Evolutionary conservation across 2,113 vertebrate species (phyloP), one percentile per base, ranked within the genome.

Genomic region (Osmerus eperlanus): DNA sequence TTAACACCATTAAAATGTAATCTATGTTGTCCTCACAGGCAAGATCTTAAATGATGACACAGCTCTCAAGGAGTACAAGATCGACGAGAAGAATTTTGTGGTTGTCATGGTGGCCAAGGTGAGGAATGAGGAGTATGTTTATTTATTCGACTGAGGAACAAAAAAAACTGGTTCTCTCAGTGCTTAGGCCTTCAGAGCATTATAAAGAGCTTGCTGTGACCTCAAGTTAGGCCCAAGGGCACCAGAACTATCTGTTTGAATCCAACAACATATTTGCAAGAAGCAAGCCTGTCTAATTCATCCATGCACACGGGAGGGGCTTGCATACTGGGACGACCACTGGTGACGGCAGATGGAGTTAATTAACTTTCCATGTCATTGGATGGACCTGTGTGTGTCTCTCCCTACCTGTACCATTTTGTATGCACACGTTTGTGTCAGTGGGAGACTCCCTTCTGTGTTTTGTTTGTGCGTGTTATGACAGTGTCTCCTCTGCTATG

Each of bases 31-130:
- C 73, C 72, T 84, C 23, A 23, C 84, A 99, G 97, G 96, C 80
- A 97, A 97, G 95, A 97, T 98, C 75, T 94, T 99, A 79, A 95
- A 87, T 74, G 96, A 99, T 94, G 96, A 98, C 77, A 92, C 91
- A 8, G 91, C 93, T 55, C 93, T 99, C 78, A 97, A 96, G 87
- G 97, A 99, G 81, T 98, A 98, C 85, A 97, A 97, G 89, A 99
- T 99, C 70, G 95, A 95, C 74, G 96, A 99, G 89, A 98, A 97
- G 91, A 99, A 96, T 91, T 99, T 99, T 78, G 96, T 98, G 88
- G 97, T 99, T 78, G 92, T 97, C 86, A 98, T 99, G 97, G 95
- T 97, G 86, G 94, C 97, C 87, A 98, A 99, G 92, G 97, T 99
- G 81, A 88, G 77, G 28, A 16, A 47, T 16, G 14, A 12, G 19